Base-by-base conservation (phyloP, 2,113 vertebrate species). In the Chionomys nivalis region DNA sequence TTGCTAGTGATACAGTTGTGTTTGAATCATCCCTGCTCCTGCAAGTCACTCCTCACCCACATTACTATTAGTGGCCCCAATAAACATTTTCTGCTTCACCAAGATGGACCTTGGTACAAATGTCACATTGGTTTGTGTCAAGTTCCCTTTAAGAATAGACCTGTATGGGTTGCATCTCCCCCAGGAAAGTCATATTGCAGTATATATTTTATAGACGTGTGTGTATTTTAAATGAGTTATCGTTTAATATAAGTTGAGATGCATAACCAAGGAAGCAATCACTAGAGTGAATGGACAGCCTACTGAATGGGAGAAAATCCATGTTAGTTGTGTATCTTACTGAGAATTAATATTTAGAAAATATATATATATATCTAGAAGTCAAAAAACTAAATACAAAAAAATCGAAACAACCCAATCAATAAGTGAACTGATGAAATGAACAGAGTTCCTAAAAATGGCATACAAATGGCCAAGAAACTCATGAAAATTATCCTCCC, bases 221-320 rank as follows among this genome's bases (percentile, higher is more conserved):
- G 11, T 82, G 72, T 88, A 19, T 88, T 93, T 68, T n/a, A 91
- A 94, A 68, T 73, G 13, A 85, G 77, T 70, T 13, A 65, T 76
- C 85, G 65, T 79, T 93, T 92, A 24, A 90, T 52, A 76, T 89
- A 77, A 93, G 75, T 63, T 91, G 21, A 49, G 31, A 36, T 7
- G 14, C 55, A 63, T n/a, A 90, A 47, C 39, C 72, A 83, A 76
- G 17, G 47, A 79, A 79, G 19, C 16, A 79, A 52, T 52, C 26
- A 21, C 47, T 23, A 79, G 77, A 79, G 47, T 33, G 31, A 79
- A 79, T 47, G 28, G 31, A 36, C 31, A 52, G 31, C 47, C 17
- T 47, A 17, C 28, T 5, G 3, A 33, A 33, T 21, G 31, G 16
- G 31, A 79, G 77, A 79, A 79, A 52, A 33, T 52, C 14, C 33